Base-by-base conservation (phyloP, 2,888 invertebrate species). In the Meandrusa payeni region DNA sequence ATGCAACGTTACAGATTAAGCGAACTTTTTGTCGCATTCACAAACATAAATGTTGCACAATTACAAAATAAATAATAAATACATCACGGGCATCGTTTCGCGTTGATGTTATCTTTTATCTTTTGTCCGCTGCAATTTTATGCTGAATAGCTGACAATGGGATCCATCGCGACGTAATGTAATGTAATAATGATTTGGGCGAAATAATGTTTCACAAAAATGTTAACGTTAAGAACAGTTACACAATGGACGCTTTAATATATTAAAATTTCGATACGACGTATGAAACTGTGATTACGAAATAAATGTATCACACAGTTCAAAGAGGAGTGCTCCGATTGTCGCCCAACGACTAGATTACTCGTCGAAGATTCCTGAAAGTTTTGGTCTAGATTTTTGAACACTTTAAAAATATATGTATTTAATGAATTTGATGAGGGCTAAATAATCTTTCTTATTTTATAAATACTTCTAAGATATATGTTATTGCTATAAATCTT, bases 401-500 rank as follows among this genome's bases (percentile, higher is more conserved):
- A n/a, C n/a, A n/a, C n/a, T n/a, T n/a, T n/a, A n/a, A n/a, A n/a
- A n/a, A n/a, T n/a, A n/a, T n/a, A n/a, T n/a, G n/a, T n/a, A n/a
- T n/a, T n/a, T n/a, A n/a, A n/a, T n/a, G n/a, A n/a, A n/a, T n/a
- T n/a, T n/a, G n/a, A n/a, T n/a, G n/a, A n/a, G n/a, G n/a, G n/a
- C n/a, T n/a, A n/a, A n/a, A n/a, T n/a, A n/a, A n/a, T n/a, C n/a
- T n/a, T n/a, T n/a, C n/a, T n/a, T n/a, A n/a, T n/a, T 27, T 27
- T 27, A 27, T 27, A 10, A 27, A 27, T 12, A 12, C 6, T 24
- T 9, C 24, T 15, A 6, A 34, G 12, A 11, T 7, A 23, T 9
- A 28, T 19, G 13, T 27, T 28, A 13, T 28, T 27, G 26, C 33
- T 26, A 41, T 41, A 36, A 41, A 36, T 42, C 36, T 42, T 29